Evolutionary conservation across 2,113 vertebrate species (phyloP).

Genomic region (Todiramphus chloris): DNA sequence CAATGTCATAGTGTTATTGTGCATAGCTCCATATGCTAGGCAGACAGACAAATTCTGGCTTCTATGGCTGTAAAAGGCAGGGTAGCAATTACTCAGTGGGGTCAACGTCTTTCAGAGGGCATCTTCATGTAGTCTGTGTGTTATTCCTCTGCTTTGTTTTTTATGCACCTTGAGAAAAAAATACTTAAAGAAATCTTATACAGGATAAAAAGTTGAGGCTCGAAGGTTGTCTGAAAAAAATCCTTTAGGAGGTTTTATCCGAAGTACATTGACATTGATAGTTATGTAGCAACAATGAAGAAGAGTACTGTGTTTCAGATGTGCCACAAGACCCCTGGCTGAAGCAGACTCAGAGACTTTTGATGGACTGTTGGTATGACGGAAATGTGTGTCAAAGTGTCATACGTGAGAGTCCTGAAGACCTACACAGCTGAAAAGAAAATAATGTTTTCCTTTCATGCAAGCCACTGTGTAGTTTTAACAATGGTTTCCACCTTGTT

Average conservation of each 20-base stretch:
- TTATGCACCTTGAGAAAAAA: not conserved
- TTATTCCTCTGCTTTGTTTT: not conserved
- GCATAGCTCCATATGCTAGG: not conserved
- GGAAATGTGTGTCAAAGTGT: not conserved
- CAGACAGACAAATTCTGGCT: not conserved
- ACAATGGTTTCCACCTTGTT: not conserved
- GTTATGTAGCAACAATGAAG: not conserved
- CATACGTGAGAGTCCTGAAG: not conserved
- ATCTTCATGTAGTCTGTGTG: not conserved
- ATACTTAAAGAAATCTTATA: not conserved
- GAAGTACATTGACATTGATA: not conserved
- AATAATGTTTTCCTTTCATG: not conserved
- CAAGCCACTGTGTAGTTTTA: not conserved
- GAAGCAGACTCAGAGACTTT: not conserved
- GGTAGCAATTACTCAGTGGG: rapidly evolving
- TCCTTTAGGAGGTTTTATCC: not conserved
- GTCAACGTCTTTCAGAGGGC: not conserved
- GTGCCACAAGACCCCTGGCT: not conserved
- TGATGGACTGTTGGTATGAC: not conserved
- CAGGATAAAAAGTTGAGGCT: not conserved
- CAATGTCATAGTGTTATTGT: rapidly evolving
- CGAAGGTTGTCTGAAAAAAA: not conserved
- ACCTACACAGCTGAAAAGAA: not conserved
- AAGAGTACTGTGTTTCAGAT: not conserved
- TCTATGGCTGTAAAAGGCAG: not conserved